Percentiles rank a stretch among this genome's conserved stretches.
phyloP scores from a whole-genome alignment of 37 sponge, comb jelly and placozoan genomes.

The Corticium candelabrum region DNA sequence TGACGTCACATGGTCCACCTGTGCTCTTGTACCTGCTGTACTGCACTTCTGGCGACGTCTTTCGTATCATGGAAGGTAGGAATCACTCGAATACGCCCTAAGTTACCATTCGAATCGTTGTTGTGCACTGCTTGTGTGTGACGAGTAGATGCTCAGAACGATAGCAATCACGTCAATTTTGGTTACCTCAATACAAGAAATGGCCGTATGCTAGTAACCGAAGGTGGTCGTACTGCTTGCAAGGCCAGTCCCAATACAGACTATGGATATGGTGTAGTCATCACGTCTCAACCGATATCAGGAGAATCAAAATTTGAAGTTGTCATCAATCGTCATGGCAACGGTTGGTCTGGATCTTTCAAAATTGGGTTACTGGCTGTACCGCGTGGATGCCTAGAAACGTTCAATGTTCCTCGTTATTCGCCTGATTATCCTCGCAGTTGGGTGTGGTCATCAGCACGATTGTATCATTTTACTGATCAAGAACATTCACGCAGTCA shows the following conservation, averaged over 20 bases:
- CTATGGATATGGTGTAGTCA: constrained; percentile 67
- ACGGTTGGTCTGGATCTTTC: constrained; percentile 71
- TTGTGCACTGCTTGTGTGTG: too few relatives aligned
- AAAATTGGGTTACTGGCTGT: constrained; percentile 66
- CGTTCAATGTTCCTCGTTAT: constrained; percentile 45
- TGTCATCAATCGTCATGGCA: constrained; percentile 42
- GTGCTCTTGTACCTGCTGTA: too few relatives aligned
- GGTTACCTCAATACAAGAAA: constrained; percentile 11
- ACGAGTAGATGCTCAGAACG: too few relatives aligned
- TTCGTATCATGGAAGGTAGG: too few relatives aligned
- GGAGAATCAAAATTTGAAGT: constrained; percentile 73
- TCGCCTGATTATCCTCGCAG: constrained; percentile 57
- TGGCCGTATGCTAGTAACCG: constrained; percentile 25
- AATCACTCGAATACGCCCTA: too few relatives aligned
- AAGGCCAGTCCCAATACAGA: constrained; percentile 45
- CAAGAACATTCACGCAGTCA: background rate
- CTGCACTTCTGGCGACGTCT: too few relatives aligned
- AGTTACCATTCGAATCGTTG: too few relatives aligned
- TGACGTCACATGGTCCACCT: too few relatives aligned
- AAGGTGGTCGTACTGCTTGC: constrained; percentile 27
- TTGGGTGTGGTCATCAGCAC: constrained; percentile 73
- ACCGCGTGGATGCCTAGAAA: background rate
- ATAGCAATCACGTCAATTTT: too few relatives aligned
- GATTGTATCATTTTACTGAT: constrained; percentile 39
- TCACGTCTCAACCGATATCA: constrained; percentile 36